Evolutionary conservation across 2,113 vertebrate genomes (phyloP).

Genomic region (Albula goreensis): DNA sequence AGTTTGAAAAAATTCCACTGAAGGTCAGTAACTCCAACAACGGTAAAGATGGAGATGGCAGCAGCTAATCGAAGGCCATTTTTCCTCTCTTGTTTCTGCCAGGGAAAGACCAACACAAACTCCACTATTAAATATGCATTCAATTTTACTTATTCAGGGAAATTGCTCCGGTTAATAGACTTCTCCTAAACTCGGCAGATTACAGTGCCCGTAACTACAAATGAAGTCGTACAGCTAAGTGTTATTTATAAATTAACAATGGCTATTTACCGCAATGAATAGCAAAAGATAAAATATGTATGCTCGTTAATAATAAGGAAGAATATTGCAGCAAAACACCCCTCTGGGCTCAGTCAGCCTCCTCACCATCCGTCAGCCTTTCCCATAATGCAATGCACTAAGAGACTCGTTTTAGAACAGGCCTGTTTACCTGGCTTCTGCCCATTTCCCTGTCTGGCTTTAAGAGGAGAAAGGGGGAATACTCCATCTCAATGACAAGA

Average conservation of each 20-base stretch:
- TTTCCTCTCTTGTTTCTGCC: conserved; percentile 43
- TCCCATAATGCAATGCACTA: conserved; percentile 53
- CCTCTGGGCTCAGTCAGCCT: conserved; percentile 54
- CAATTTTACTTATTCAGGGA: conserved; percentile 51
- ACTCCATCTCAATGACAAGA: conserved; percentile 46
- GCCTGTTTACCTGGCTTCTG: conserved; percentile 20
- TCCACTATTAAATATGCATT: conserved; percentile 57
- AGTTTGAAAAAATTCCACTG: conserved; percentile 19
- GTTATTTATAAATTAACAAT: conserved; percentile 69
- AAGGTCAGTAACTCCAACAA: conserved; percentile 51
- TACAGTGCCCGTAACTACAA: conserved; percentile 57
- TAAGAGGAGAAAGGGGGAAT: conserved; percentile 27
- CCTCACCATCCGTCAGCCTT: conserved; percentile 66
- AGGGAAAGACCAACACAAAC: conserved; percentile 33
- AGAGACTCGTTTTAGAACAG: too few relatives aligned
- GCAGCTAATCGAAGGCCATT: conserved; percentile 49
- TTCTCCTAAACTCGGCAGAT: conserved; percentile 47
- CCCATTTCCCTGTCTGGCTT: conserved; percentile 14
- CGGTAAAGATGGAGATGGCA: conserved; percentile 31
- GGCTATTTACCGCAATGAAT: conserved; percentile 65
- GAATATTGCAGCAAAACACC: conserved; percentile 56
- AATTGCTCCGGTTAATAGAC: conserved; percentile 63
- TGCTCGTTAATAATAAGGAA: conserved; percentile 67
- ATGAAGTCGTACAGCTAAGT: conserved; percentile 57
- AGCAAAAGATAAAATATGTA: conserved; percentile 66